Evolutionary conservation across 2,113 vertebrate species (phyloP), one percentile per base, ranked within the genome.

Genomic region (Misgurnus anguillicaudatus): DNA sequence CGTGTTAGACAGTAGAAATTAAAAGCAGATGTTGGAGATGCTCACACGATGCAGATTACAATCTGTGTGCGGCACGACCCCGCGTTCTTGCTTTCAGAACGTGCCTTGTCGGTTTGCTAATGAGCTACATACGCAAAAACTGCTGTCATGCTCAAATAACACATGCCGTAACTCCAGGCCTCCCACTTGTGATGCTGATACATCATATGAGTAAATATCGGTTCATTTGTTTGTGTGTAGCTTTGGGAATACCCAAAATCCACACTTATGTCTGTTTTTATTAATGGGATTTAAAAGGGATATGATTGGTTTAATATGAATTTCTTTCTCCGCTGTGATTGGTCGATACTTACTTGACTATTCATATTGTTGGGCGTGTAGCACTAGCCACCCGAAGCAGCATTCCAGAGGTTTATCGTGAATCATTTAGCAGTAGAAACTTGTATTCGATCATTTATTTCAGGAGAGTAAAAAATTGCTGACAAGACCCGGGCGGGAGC

Each of bases 361-460:
- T 65, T n/a, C 21, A 1, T 6, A 24, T 79, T 36, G 42, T 39
- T 16, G 24, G 67, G 42, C 51, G 63, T 64, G 1, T 21, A 42
- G 36, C 42, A 36, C 42, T 58, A 24, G 58, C 42, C 31, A 41
- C 60, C 72, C n/a, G 38, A 24, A 57, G 55, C 63, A 39, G 47
- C 6, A 0, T 80, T 80, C 73, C 16, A 66, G 16, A 62, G 67
- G 17, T 78, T 68, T 79, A 24, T 6, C 38, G 19, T 78, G 41
- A 83, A 70, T 77, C 75, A 74, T 78, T 67, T 73, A 51, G 16
- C 74, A 45, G 13, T 74, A 83, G 80, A 74, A 47, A 66, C 24
- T 78, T 80, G 63, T 51, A 45, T 63, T 39, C 38, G 48, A 60
- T 61, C 24, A 38, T 77, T 58, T 21, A 21, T 64, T 41, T 38